Evolutionary conservation across 2,888 invertebrate species (phyloP).

Genomic region (Hydrotaea cyrtoneurina): DNA sequence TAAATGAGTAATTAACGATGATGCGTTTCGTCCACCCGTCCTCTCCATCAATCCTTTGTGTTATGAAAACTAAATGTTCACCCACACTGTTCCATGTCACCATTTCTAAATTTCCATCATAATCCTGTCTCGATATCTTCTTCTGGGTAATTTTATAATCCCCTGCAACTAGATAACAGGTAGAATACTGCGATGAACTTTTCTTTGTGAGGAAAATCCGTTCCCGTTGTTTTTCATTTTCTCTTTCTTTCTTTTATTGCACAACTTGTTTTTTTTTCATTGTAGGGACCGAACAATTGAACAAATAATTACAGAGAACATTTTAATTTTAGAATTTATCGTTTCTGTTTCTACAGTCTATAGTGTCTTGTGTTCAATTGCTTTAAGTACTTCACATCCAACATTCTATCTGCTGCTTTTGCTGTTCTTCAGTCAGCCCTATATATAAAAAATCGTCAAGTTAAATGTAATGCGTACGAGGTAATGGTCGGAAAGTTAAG

Average conservation of each 20-base stretch:
- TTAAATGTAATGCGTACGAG: too few species aligned
- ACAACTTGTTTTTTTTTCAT: background rate
- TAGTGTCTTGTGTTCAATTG: background rate
- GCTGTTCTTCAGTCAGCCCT: too few species aligned
- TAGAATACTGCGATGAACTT: background rate
- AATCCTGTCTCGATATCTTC: background rate
- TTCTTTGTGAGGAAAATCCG: background rate
- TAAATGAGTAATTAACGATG: conserved; percentile 1
- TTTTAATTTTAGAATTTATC: conserved; percentile 46
- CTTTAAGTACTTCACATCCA: conserved; percentile 17
- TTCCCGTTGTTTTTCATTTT: background rate
- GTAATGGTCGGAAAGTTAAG: too few species aligned
- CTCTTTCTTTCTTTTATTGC: conserved; percentile 7
- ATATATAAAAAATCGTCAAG: too few species aligned
- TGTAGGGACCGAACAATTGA: conserved; percentile 6
- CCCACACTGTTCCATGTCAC: background rate
- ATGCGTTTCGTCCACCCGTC: background rate
- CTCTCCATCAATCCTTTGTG: background rate
- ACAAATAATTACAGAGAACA: conserved; percentile 35
- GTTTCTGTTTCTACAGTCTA: background rate
- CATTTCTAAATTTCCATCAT: background rate
- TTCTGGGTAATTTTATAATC: background rate
- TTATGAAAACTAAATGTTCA: too few species aligned
- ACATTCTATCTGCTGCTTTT: conserved; percentile 24
- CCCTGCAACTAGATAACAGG: background rate